Evolutionary conservation across 2,797 vertebrate genomes (phyloP).

Genomic region (Cryptoblepharus egeriae): DNA sequence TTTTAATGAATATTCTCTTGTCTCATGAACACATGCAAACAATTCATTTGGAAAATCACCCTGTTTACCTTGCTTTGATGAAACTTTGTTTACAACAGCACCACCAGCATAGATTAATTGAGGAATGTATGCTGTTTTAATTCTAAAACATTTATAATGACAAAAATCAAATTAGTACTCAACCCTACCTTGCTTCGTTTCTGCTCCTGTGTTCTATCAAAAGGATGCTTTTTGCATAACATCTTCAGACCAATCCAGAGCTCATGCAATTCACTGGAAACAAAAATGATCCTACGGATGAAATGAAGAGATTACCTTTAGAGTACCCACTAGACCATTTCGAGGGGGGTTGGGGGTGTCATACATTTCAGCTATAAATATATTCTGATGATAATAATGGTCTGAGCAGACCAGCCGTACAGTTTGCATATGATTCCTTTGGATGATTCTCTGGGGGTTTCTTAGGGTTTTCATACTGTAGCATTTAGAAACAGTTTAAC

Average conservation of each 20-base stretch:
- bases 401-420: no score
- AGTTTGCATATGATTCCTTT: no score
- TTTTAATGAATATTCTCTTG: not conserved
- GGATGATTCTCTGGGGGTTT: not conserved
- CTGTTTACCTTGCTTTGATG: not conserved
- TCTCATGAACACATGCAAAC: not conserved
- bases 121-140: not conserved
- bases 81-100: not conserved
- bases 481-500: not conserved
- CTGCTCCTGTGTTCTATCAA: slow-evolving; percentile 24
- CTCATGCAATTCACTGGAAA: not conserved
- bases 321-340: not conserved
- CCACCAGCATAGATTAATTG: not conserved
- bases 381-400: not conserved
- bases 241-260: slow-evolving; percentile 36
- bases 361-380: not conserved
- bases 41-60: not conserved
- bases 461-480: not conserved
- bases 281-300: slow-evolving; percentile 38
- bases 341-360: no score
- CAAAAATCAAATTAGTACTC: slow-evolving; percentile 23
- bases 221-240: slow-evolving; percentile 20
- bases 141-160: slow-evolving; percentile 17
- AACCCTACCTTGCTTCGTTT: slow-evolving; percentile 2
- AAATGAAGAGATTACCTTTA: slow-evolving; percentile 31